Conservation (phyloP, 2,888 invertebrate species). For the Amblyjoppa proteus region DNA sequence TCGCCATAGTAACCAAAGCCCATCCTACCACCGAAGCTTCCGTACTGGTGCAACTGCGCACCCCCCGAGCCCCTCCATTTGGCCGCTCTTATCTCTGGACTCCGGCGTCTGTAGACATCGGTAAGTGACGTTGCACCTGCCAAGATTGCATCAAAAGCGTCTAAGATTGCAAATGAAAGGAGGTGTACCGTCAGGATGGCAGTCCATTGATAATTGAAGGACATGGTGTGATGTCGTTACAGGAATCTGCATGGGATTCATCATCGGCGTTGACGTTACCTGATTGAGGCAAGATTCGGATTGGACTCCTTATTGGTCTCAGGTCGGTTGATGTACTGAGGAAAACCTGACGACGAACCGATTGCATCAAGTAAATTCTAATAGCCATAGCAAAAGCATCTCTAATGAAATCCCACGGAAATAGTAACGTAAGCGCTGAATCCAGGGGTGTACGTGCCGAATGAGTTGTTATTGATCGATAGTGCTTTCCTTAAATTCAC, state of each 20-base stretch:
- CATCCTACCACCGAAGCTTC: constrained; percentile 62
- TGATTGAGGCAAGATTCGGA: background rate
- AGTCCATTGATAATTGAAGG: background rate
- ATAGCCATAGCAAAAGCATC: background rate
- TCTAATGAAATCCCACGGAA: background rate
- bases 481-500: constrained; percentile 47
- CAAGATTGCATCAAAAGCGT: constrained; percentile 40
- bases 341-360: background rate
- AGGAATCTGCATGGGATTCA: background rate
- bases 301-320: background rate
- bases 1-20: constrained; percentile 71
- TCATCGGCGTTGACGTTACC: background rate
- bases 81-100: constrained; percentile 60
- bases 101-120: constrained; percentile 61
- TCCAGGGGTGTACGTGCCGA: background rate
- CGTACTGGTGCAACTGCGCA: constrained; percentile 70
- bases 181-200: background rate
- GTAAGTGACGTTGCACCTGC: constrained; percentile 46
- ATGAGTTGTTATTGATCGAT: background rate
- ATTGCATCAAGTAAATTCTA: background rate
- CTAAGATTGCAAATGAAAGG: constrained; percentile 35
- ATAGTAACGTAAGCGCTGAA: background rate
- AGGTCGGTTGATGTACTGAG: background rate
- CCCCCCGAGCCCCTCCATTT: constrained; percentile 31
- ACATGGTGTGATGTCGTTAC: background rate